Evolutionary conservation across 1,140 invertebrate genomes (phyloP), one percentile per base, ranked within the genome.

Genomic region (Drosophila santomea): DNA sequence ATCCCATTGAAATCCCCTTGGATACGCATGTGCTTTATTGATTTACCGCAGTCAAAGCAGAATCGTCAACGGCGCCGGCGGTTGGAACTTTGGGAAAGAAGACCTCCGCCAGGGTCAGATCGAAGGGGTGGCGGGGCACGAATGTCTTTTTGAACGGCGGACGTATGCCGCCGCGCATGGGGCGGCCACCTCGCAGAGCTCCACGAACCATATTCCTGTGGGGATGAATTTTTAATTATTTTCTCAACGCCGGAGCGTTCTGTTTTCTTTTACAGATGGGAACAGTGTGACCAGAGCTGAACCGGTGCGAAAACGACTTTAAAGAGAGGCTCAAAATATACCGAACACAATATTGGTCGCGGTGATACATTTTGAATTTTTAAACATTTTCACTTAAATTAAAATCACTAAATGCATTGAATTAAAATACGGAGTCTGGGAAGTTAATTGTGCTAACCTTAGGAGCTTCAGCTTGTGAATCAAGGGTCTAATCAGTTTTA

Each of bases 121-220:
- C 98, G 92, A 99, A 98, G 1, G 97, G 97, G 85, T 98, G 96
- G 48, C 97, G 94, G 8, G 97, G 96, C 75, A 97, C 94, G 90
- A 96, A 96, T 52, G 96, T 95, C 84, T 96, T 95, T 61, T 93
- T 94, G 75, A 94, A 95, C 36, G 94, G 94, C 48, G 94, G 94
- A 20, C 94, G 93, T 12, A 95, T 95, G 11, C 95, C 95, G n/a
- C 95, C 95, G n/a, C 95, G 94, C 44, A 95, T 95, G 92, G 95
- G 95, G 74, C 95, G 92, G 5, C 95, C 95, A 2, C 94, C 94
- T 69, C 94, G 77, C 25, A 92, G 82, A 45, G 56, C 73, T 55
- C 91, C 91, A 47, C 91, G 86, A 39, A 91, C 91, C 84, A 92
- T 92, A 67, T 68, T 91, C 69, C 78, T 91, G 72, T 88, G 85